Base-by-base conservation (phyloP, 2,888 invertebrate genomes). In the Trachelus tabidus region DNA sequence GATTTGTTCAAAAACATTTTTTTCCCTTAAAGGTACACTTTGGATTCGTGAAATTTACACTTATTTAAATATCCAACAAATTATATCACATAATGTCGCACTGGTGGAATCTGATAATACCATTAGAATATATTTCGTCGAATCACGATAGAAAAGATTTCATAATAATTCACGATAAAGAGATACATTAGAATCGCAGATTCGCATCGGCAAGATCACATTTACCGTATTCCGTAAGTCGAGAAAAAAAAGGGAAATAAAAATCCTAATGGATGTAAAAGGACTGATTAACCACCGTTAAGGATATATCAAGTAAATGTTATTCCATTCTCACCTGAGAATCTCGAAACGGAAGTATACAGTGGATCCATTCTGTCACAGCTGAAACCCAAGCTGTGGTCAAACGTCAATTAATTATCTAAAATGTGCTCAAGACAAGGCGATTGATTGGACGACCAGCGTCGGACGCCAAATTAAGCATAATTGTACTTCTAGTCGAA, bases 401-500 rank as follows among this genome's bases (percentile, higher is more conserved):
- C 56, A 68, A 40, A 68, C 40, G 15, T 40, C 73, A 73, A 34
- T 73, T n/a, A 12, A 73, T 80, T 73, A 79, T 79, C 81, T 87
- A 89, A 77, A 88, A 88, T 73, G 86, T 84, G 83, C 86, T 88
- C 56, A 88, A 81, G 79, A 88, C 87, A 69, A 90, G 81, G 71
- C 84, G 86, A 84, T 90, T 86, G 73, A 34, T 71, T 34, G 33
- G 23, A 71, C 71, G 71, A 86, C 81, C 33, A 87, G 81, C 81
- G 85, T 85, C 86, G 82, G 83, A 88, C 69, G 84, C 85, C 80
- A 83, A 81, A 75, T 85, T 83, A 77, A 86, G 83, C 77, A 79
- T 79, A 76, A 83, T 79, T 82, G 84, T 83, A 75, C 75, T 82
- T 82, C 84, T 86, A 84, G 84, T 80, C 33, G 77, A 83, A 82